phyloP scores from a whole-genome alignment of 2,113 vertebrate species.

The Scortum barcoo region DNA sequence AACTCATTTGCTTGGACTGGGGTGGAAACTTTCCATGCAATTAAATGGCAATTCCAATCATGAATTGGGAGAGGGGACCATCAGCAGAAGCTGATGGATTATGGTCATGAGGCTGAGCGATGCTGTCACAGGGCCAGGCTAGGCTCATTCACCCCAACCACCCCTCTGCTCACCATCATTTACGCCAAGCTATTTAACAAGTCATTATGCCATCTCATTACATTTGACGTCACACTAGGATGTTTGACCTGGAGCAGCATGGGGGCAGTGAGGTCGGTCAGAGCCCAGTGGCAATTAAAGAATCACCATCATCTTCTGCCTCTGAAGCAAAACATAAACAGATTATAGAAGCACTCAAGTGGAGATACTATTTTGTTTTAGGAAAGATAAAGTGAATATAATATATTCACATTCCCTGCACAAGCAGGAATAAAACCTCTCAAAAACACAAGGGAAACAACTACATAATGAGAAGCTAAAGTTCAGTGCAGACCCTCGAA shows the following conservation, averaged over 20 bases:
- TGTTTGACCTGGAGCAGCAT: conserved; percentile 44
- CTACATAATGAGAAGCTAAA: conserved; percentile 48
- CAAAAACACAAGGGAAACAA: conserved; percentile 18
- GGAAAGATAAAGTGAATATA: conserved; percentile 38
- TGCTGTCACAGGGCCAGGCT: conserved; percentile 54
- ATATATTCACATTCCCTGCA: conserved; percentile 24
- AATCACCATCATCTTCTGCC: conserved; percentile 27
- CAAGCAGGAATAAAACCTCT: conserved; percentile 35
- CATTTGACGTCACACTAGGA: conserved; percentile 50
- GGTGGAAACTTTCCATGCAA: conserved; percentile 67
- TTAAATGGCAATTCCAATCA: conserved; percentile 67
- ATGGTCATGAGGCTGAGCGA: conserved; percentile 53
- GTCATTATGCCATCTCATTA: conserved; percentile 57
- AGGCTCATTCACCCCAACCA: conserved; percentile 56
- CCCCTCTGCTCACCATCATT: conserved; percentile 44
- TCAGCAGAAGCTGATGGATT: conserved; percentile 60
- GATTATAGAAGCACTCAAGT: conserved; percentile 20
- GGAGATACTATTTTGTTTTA: conserved; percentile 45
- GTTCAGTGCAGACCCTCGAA: conserved; percentile 30
- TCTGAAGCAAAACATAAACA: conserved; percentile 54
- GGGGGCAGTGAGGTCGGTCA: conserved; percentile 39
- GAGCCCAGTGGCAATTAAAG: conserved; percentile 36
- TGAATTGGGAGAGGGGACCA: conserved; percentile 54
- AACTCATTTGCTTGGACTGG: conserved; percentile 50
- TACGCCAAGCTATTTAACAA: conserved; percentile 64